A percentile compares a stretch with the other conserved stretches of the same genome.
Conservation (phyloP, 2,888 invertebrate species). For the Caenorhabditis panamensis region DNA sequence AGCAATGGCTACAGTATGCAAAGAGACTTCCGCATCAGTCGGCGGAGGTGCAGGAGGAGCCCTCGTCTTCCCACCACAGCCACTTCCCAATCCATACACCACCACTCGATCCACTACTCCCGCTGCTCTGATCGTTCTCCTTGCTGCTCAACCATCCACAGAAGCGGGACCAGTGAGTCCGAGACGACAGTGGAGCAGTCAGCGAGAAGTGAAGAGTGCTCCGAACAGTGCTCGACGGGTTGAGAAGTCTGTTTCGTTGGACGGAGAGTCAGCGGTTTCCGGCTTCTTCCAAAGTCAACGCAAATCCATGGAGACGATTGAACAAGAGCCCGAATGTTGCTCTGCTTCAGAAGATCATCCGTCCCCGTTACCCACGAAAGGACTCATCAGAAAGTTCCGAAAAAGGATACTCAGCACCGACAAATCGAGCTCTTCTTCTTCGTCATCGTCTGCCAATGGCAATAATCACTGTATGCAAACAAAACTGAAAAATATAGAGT, state of each 20-base stretch:
- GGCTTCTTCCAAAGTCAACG: conserved; percentile 16
- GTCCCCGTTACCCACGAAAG: conserved; percentile 62
- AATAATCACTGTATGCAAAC: conserved; percentile 16
- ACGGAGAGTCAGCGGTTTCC: conserved; percentile 35
- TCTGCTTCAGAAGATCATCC: conserved; percentile 56
- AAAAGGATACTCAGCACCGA: conserved; percentile 64
- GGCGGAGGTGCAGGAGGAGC: neutral
- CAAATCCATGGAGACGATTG: conserved; percentile 30
- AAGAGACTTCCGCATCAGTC: neutral
- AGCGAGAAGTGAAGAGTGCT: conserved; percentile 31
- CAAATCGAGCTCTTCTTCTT: conserved; percentile 22
- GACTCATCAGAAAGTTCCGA: conserved; percentile 66
- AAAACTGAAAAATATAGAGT: neutral
- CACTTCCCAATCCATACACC: conserved; percentile 27
- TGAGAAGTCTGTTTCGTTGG: conserved; percentile 45
- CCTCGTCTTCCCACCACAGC: conserved; percentile 37
- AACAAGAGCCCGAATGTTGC: conserved; percentile 39
- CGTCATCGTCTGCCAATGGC: conserved; percentile 8
- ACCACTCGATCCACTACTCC: conserved; percentile 26
- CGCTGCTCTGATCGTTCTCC: conserved; percentile 45
- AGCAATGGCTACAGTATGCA: conserved; percentile 32
- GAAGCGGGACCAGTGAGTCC: conserved; percentile 19
- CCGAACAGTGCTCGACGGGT: conserved; percentile 29
- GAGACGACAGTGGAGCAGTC: conserved; percentile 30
- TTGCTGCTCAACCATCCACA: neutral